Base-by-base conservation (phyloP, 1,140 invertebrate species). In the Panonychus citri region DNA sequence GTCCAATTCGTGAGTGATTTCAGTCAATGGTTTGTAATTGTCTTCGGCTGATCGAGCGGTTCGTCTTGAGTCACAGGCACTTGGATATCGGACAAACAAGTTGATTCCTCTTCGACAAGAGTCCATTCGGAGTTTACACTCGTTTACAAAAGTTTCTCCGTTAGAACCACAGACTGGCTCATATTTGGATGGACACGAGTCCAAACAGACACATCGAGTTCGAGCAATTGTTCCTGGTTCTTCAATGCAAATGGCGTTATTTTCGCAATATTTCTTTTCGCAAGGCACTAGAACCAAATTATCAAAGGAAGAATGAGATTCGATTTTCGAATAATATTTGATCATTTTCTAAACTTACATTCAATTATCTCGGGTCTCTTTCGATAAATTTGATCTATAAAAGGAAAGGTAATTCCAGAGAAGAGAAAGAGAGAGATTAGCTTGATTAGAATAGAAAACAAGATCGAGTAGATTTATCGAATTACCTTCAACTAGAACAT, bases 101-200 rank as follows among this genome's bases (percentile, higher is more conserved):
- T 59, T 59, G 7, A 27, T 19, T 13, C 19, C 25, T 21, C 40
- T 3, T 5, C 28, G 17, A 28, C 87, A 93, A 5, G 81, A 78
- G 12, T 80, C 72, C 57, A 73, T 71, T 61, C 74, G 73, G 51
- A 83, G 67, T 62, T 80, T 75, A 64, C 81, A 84, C 24, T 76
- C 70, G 50, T 78, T 81, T 56, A 77, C 75, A 66, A 81, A 83
- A 0, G 80, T 81, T 8, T 71, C 69, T 1, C 77, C 77, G 62
- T 82, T 77, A 15, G 68, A 71, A 1, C 75, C 65, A 54, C 64
- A 66, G 1, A 66, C 63, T 26, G 65, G 64, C 3, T 54, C 46
- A 53, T 62, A 63, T 28, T 43, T 48, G 1, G 53, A 55, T 21
- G 60, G 50, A 53, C 65, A 66, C 13, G 25, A 56, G 12, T 56